Evolutionary conservation across 92 coral and sea anemone genomes (phyloP), one percentile per base, ranked within the genome.

Genomic region (Siderastrea radians): DNA sequence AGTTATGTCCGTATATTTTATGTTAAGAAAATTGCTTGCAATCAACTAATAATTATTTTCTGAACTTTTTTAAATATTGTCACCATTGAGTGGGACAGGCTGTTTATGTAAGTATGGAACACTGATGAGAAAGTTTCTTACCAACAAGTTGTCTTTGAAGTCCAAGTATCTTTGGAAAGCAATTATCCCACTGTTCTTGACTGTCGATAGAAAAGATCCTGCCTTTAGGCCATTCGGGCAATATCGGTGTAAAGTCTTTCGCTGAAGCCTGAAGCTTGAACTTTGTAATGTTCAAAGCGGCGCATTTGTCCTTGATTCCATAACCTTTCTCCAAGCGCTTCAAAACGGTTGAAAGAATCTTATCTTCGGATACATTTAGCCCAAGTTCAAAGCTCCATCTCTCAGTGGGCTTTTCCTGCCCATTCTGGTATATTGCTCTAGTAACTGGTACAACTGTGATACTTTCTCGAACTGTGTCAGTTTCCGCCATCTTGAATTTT

Each of bases 301-400:
- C 57, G 72, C 77, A 66, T 57, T 89, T 89, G 63, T 90, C 82
- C 68, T 85, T 90, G 57, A 90, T 72, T n/a, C 90, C 90, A 44
- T 84, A 85, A 48, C 90, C 93, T 87, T 72, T 91, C 82, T 91
- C 94, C 85, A 91, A 53, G 50, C 91, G 94, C 79, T 74, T 81
- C 63, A 74, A 75, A 38, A 91, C 75, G 14, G 91, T 81, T 15
- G 91, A 81, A 16, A 86, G 88, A 52, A 54, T 57, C 71, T 91
- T 86, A 86, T 91, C 91, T 85, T 63, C 63, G 14, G 86, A n/a
- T 4, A 83, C 11, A 52, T 38, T 86, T 38, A 90, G 74, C 59
- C 84, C 90, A 53, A 90, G 71, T 53, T 80, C 93, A 48, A 90
- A 78, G 82, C 86, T 78, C 87, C 90, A 90, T 61, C 90, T 85